Conservation (phyloP, 2,113 vertebrate species). For the Chloroceryle aenea region DNA sequence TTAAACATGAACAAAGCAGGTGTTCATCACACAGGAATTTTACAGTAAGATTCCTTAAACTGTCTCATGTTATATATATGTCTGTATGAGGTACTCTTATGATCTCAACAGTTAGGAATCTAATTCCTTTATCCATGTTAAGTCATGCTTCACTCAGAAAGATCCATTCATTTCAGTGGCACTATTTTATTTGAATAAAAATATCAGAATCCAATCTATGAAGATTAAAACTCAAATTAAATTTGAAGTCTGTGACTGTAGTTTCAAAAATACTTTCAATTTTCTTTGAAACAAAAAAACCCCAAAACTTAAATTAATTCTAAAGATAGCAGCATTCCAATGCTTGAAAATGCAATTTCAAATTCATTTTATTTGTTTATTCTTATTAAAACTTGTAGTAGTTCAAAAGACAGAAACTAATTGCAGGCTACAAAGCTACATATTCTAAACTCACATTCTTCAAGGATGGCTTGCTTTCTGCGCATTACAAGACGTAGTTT, state of each 20-base stretch:
- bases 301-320: not conserved
- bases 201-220: conserved; percentile 3
- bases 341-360: conserved; percentile 14
- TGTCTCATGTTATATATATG: not conserved
- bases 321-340: conserved; percentile 1
- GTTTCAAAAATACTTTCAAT: conserved; percentile 39
- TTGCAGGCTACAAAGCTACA: not conserved
- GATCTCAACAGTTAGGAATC: not conserved
- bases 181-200: conserved; percentile 18
- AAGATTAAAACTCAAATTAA: conserved; percentile 40
- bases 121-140: not conserved
- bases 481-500: not conserved
- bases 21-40: not conserved
- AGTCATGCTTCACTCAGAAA: not conserved
- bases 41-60: not conserved
- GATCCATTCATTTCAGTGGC: not conserved
- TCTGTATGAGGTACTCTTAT: not conserved
- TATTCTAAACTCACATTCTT: not conserved
- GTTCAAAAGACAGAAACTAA: conserved; percentile 27
- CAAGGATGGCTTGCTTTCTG: not conserved
- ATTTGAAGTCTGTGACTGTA: conserved; percentile 37
- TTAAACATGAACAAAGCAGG: not conserved
- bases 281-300: not conserved
- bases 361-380: conserved; percentile 22
- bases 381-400: conserved; percentile 17